Conservation (phyloP, 2,797 vertebrate species). For the Choloepus didactylus region DNA sequence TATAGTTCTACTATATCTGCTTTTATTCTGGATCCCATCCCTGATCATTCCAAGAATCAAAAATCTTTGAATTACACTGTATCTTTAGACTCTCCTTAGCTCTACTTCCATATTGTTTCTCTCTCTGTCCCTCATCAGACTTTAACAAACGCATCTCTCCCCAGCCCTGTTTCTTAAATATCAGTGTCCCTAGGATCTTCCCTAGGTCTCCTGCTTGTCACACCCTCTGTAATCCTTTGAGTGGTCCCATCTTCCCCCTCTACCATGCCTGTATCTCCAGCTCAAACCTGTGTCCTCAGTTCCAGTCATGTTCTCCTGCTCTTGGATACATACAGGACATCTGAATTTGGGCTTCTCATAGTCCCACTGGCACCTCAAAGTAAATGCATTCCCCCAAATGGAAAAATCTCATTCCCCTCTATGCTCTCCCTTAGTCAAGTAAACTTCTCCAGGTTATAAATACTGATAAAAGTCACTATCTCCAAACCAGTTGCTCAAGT, state of each 20-base stretch:
- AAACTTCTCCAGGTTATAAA: background rate
- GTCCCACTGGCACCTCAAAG: background rate
- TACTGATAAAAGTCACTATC: background rate
- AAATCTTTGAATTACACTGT: background rate
- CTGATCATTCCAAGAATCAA: background rate
- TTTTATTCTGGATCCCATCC: background rate
- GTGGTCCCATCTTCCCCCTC: background rate
- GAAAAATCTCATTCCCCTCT: background rate
- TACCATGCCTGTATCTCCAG: too few relatives aligned
- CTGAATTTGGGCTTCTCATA: background rate
- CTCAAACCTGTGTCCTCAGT: background rate
- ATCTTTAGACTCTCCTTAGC: background rate
- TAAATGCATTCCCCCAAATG: background rate
- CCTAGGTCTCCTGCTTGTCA: background rate
- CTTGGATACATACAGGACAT: too few relatives aligned
- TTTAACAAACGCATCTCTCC: background rate
- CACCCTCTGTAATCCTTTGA: background rate
- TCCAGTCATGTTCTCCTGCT: too few relatives aligned
- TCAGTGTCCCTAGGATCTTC: fast-evolving
- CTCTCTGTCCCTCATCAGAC: background rate
- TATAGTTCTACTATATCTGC: background rate
- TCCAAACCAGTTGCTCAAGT: background rate
- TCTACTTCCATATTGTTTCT: background rate
- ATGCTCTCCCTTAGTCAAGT: background rate
- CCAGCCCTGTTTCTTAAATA: background rate